Base-by-base conservation (phyloP, 2,113 vertebrate species). In the Camarhynchus parvulus region DNA sequence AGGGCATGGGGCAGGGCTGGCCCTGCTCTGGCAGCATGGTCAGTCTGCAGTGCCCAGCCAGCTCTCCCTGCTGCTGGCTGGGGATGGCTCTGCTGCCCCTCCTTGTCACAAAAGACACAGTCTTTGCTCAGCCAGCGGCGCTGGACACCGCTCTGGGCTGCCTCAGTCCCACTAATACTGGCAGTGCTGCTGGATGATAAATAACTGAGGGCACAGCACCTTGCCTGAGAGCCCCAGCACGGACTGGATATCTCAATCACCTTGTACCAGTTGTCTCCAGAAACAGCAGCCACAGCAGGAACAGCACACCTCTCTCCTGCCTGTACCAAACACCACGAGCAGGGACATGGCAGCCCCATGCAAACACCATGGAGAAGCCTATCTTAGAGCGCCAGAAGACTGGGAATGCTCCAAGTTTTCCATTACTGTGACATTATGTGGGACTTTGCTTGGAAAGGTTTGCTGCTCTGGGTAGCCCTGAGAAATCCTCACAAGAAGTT, bases 71-170 rank as follows among this genome's bases (percentile, higher is more conserved):
- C 67, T 77, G 50, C 79, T 31, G 73, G 68, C 80, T 55, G 44
- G 76, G 4, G 18, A 64, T 2, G 4, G 84, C 31, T 77, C 74
- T 3, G 2, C 42, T 59, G 58, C 59, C 80, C 31, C 53, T 93
- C 63, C 59, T 31, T 5, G 1, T 16, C 10, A 30, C 28, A 31
- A 64, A 21, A n/a, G 37, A 50, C 50, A 31, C 2, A 1, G 13
- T 56, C 41, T 46, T 15, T 4, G 0, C 69, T 49, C 10, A 1
- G 42, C 55, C 59, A 90, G 72, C 1, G 0, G 35, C 0, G 0
- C 82, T 16, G 79, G 68, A 31, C 33, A 11, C 83, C 0, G 31
- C 77, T 91, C 79, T 18, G 27, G 30, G 58, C 74, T 11, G 11
- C 69, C 49, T 81, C 23, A 17, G 47, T 63, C 83, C 55, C 0